Evolutionary conservation across 2,888 invertebrate species (phyloP).

Genomic region (Crematogaster levior): DNA sequence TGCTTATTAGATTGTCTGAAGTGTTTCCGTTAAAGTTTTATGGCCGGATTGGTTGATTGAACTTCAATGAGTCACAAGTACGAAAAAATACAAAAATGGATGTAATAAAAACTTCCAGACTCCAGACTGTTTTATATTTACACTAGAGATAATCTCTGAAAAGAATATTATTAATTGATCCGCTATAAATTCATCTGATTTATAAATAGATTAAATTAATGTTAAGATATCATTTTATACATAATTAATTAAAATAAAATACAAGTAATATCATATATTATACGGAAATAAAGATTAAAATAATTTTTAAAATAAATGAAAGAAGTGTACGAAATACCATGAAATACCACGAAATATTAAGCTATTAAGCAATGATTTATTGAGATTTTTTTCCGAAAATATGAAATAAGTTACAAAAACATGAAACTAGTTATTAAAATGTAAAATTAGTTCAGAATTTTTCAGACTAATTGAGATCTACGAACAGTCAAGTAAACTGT

Average conservation of each 20-base stretch:
- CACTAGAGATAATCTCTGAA: slow-evolving; percentile 3
- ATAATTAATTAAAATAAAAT: slow-evolving; percentile 1
- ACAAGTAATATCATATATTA: not conserved
- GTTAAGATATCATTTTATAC: not conserved
- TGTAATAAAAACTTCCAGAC: slow-evolving; percentile 19
- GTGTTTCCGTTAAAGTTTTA: slow-evolving; percentile 38
- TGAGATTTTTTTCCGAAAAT: not conserved
- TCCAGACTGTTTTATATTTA: slow-evolving; percentile 21
- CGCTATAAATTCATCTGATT: not conserved
- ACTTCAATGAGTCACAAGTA: slow-evolving; percentile 24
- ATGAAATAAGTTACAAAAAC: not conserved
- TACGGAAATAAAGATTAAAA: no score
- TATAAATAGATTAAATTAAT: not conserved
- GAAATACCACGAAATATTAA: not conserved
- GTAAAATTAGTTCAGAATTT: not conserved
- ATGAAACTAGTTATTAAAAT: not conserved
- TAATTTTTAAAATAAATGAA: not conserved
- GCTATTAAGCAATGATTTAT: not conserved
- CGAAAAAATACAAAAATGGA: slow-evolving; percentile 8
- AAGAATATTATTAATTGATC: not conserved
- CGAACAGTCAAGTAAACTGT: slow-evolving; percentile 58
- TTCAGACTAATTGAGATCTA: slow-evolving; percentile 46
- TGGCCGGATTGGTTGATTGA: slow-evolving; percentile 40
- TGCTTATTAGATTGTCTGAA: slow-evolving; percentile 30
- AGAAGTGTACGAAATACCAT: not conserved